A percentile compares a stretch with the other conserved stretches of the same genome.
These are phyloP conservation scores for Festucalex cinctus DNA, from an alignment of 2,113 vertebrate species.

Conservation along the genomic window DNA sequence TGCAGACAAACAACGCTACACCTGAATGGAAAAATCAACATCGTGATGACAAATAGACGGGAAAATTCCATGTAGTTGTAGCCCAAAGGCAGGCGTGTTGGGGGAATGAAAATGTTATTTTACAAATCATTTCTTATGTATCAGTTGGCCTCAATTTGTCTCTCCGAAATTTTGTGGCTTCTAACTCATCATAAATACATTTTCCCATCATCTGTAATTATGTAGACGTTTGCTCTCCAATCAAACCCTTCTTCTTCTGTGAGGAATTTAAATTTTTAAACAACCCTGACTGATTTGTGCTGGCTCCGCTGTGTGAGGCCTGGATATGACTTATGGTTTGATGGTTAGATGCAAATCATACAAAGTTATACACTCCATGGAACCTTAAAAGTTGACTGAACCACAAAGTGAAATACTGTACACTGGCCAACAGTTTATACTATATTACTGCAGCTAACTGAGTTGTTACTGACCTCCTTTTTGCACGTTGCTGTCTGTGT, in stretches of 20 bases:
- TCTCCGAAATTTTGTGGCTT: not conserved
- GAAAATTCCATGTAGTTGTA: not conserved
- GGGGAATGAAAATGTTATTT: not conserved
- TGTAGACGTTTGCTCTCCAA: not conserved
- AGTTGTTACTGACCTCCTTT: too few relatives aligned
- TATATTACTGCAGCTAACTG: too few relatives aligned
- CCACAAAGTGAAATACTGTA: not conserved
- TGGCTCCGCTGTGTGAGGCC: not conserved
- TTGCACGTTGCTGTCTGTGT: too few relatives aligned
- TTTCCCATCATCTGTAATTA: not conserved
- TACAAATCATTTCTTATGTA: not conserved
- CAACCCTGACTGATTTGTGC: constrained; percentile 3
- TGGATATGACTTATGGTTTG: not conserved
- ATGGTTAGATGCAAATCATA: too few relatives aligned
- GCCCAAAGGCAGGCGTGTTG: not conserved
- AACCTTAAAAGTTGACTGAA: not conserved
- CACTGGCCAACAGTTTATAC: too few relatives aligned
- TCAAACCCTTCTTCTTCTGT: not conserved
- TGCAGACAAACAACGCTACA: not conserved
- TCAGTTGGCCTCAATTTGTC: not conserved
- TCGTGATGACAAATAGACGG: not conserved
- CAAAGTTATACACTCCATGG: not conserved
- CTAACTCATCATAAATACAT: not conserved
- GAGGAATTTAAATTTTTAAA: not conserved
- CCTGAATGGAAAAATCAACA: constrained; percentile 3